Evolutionary conservation across 2,797 vertebrate species (phyloP), one percentile per base, ranked within the genome.

Genomic region (Aselliscus stoliczkanus): DNA sequence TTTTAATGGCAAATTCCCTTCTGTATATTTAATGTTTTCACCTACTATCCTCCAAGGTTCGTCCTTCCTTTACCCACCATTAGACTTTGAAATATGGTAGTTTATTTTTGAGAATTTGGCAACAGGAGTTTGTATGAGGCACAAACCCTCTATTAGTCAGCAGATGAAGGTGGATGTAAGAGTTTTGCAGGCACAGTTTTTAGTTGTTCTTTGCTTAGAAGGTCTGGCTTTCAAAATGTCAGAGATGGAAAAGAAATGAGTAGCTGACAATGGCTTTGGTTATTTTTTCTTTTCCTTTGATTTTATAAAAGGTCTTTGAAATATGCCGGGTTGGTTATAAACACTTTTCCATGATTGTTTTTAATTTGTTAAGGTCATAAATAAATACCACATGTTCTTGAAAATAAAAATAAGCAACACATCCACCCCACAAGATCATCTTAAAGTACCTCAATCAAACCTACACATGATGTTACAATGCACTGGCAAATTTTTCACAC

Each of bases 351-450:
- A 95, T 95, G 89, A 97, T 97, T 97, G 97, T 97, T 98, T 98
- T 98, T 97, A 97, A 97, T 97, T 97, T 97, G 90, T 96, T 97
- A 98, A 98, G 97, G 90, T 98, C 90, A 97, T 97, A 98, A 98
- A 98, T 97, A 97, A 98, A 97, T 97, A 77, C 96, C 97, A 96
- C 95, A 96, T 98, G 97, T 95, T 95, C 90, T 75, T 96, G 73
- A 95, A 96, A 97, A 97, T 96, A 96, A 97, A 97, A 97, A 91
- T 96, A 96, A 98, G 95, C 90, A 95, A 93, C 14, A 12, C 37
- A 93, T 95, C 87, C 37, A 42, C 29, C 93, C 62, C 29, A 77
- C 6, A 84, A 15, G 56, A 93, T 94, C 79, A 85, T 77, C 84
- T 82, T 95, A 93, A 94, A 90, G 42, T 39, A 21, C n/a, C 15